Conservation (phyloP, 2,888 invertebrate genomes). For the Ptilodon capucinus region DNA sequence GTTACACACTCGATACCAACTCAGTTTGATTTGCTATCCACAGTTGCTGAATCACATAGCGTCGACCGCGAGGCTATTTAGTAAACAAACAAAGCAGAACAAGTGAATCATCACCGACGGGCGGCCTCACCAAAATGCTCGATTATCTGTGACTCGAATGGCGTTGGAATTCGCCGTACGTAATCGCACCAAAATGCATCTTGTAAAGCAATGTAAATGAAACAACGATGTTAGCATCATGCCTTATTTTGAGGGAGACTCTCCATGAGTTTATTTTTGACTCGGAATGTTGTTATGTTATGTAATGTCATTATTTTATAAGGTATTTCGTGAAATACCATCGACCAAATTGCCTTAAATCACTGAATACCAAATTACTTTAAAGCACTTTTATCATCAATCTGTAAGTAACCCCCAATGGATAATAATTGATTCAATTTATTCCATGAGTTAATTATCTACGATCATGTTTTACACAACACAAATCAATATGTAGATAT, state of each 20-base stretch:
- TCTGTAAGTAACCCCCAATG: too few species aligned
- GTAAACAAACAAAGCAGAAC: slow-evolving; percentile 50
- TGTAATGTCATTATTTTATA: too few species aligned
- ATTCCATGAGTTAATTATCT: too few species aligned
- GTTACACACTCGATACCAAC: neutral
- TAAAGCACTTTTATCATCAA: too few species aligned
- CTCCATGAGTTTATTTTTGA: too few species aligned
- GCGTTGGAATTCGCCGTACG: slow-evolving; percentile 3
- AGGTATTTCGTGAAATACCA: too few species aligned
- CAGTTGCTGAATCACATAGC: slow-evolving; percentile 43
- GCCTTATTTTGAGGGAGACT: too few species aligned
- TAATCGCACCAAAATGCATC: neutral
- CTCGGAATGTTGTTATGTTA: too few species aligned
- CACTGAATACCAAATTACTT: too few species aligned
- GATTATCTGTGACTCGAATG: slow-evolving; percentile 1
- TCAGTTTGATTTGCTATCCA: slow-evolving; percentile 11
- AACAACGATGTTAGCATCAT: neutral
- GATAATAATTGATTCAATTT: too few species aligned
- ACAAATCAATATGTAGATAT: neutral
- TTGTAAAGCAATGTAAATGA: neutral
- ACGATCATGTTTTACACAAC: neutral
- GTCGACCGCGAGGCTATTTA: slow-evolving; percentile 28
- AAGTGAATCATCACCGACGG: slow-evolving; percentile 44
- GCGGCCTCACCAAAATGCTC: slow-evolving; percentile 18
- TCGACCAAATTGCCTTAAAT: too few species aligned